Evolutionary conservation across 2,113 vertebrate species (phyloP).

Genomic region (Sprattus sprattus): DNA sequence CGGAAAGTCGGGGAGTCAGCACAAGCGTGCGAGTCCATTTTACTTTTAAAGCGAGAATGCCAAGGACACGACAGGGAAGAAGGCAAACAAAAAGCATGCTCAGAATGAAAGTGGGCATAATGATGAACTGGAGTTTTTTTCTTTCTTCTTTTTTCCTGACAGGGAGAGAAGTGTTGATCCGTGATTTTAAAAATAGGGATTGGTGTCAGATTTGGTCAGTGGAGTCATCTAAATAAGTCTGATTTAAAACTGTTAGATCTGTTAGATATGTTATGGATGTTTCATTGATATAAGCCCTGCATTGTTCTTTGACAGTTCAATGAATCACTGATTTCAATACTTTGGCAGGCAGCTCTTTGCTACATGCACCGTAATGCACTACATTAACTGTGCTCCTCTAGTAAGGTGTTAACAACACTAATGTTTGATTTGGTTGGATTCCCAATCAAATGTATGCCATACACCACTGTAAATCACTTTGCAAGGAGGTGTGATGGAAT

Average conservation of each 20-base stretch:
- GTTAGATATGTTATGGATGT: background rate
- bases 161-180: background rate
- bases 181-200: background rate
- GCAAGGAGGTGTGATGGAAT: background rate
- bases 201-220: background rate
- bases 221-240: background rate
- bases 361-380: background rate
- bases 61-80: conserved; percentile 66
- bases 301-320: background rate
- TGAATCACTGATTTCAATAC: background rate
- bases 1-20: conserved; percentile 78
- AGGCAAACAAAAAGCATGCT: conserved; percentile 56
- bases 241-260: background rate
- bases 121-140: background rate
- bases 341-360: background rate
- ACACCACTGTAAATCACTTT: background rate
- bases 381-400: background rate
- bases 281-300: background rate
- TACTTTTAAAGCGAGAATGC: conserved; percentile 71
- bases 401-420: background rate
- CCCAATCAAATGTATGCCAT: background rate
- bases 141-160: background rate
- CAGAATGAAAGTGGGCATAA: conserved; percentile 61
- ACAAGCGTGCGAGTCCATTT: conserved; percentile 54
- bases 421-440: background rate